Evolutionary conservation across 1,140 invertebrate genomes (phyloP), one percentile per base, ranked within the genome.

Genomic region (Cyphomyrmex costatus): DNA sequence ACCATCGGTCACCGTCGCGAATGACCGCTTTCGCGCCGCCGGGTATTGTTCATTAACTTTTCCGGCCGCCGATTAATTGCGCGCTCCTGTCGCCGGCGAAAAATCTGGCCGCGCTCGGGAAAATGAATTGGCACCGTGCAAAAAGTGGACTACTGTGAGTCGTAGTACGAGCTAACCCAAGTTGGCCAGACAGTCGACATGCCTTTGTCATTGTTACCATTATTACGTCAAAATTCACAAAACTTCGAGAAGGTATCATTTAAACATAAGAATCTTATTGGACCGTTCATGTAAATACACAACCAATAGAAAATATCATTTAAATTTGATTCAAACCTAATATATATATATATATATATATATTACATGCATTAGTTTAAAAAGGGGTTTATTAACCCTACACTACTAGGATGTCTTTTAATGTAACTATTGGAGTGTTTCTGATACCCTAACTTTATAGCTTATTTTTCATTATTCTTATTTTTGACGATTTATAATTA

Each of bases 41-140:
- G 74, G 88, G 70, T 65, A 89, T 89, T 83, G 76, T 89, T 89
- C 88, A 82, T 89, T 89, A 89, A 89, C 88, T 82, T 89, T 83
- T 60, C 63, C 76, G 30, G 53, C 19, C 49, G 56, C 85, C 88
- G 88, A 89, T 89, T 89, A 89, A 89, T 86, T 77, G 42, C 74
- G 51, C 60, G 46, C 30, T n/a, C 30, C 85, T 74, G 85, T 77
- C 87, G 42, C 79, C 84, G 70, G 36, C 61, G 76, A 89, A 88
- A 85, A 85, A 71, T 86, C 76, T 79, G 60, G 70, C 76, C 60
- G 70, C 42, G 30, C 53, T 27, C 74, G 53, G 53, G n/a, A 77
- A 88, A 84, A 88, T 51, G 77, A 77, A 88, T 77, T 61, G 86
- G 68, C 53, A 30, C 6, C 14, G n/a, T 3, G 42, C 51, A 87